These are phyloP conservation scores for Holothuria scabra DNA, from an alignment of 53 echinoderm and acorn worm species.

Conservation along the genomic window DNA sequence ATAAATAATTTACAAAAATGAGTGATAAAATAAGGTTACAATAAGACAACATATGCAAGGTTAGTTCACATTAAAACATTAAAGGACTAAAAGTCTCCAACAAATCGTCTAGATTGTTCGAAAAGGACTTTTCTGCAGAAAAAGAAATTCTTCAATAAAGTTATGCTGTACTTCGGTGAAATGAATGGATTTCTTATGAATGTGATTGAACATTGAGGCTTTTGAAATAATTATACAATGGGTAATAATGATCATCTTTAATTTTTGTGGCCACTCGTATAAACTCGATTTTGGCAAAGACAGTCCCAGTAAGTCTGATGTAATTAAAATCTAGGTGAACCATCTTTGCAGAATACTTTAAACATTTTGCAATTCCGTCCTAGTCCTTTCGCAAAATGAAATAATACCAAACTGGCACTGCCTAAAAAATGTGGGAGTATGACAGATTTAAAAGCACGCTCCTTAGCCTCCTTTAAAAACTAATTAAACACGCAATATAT, in stretches of 20 bases:
- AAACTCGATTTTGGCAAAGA: neutral
- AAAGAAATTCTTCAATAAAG: no score
- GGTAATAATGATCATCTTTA: neutral
- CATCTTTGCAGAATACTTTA: constrained; percentile 6
- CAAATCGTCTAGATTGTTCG: no score
- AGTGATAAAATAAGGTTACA: no score
- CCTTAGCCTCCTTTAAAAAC: neutral
- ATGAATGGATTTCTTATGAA: no score
- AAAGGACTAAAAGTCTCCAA: no score
- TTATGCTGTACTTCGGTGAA: no score
- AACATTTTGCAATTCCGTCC: neutral
- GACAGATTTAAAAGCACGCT: constrained; percentile 3
- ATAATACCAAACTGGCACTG: constrained; percentile 21
- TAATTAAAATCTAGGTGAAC: neutral
- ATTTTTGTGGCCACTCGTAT: constrained; percentile 17
- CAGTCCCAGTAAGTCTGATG: neutral
- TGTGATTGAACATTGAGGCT: no score
- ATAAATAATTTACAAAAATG: no score
- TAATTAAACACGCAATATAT: neutral
- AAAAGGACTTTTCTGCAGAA: no score
- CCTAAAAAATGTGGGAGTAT: neutral
- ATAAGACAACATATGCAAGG: no score
- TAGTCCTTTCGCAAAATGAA: neutral
- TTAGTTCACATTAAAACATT: no score
- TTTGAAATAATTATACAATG: neutral